Conservation (phyloP, 2,113 vertebrate species). For the Atlantisia rogersi region DNA sequence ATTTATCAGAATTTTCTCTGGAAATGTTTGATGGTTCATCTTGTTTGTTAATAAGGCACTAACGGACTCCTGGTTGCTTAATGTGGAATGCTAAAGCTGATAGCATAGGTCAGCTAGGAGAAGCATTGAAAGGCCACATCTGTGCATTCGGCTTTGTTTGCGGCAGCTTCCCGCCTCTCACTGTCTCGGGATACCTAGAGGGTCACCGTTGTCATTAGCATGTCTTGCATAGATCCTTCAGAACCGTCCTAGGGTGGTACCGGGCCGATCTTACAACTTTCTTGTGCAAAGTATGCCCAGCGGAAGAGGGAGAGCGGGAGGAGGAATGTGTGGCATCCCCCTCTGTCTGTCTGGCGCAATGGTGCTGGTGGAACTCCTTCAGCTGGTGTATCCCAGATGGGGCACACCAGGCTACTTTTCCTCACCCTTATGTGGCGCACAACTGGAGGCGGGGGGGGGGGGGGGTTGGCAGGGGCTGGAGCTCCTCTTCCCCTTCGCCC, state of each 20-base stretch:
- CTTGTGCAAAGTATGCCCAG: fast-evolving
- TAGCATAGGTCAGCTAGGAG: background rate
- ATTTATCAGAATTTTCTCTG: background rate
- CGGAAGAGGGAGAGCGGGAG: background rate
- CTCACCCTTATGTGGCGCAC: background rate
- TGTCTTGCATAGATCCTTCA: conserved; percentile 1
- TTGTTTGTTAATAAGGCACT: background rate
- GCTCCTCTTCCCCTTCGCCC: background rate
- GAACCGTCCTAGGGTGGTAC: background rate
- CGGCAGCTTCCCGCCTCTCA: background rate
- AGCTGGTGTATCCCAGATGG: conserved; percentile 3
- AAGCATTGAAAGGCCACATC: background rate
- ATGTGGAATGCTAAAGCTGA: background rate
- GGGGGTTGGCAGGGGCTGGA: fast-evolving
- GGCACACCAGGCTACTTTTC: background rate
- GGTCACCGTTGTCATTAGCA: conserved; percentile 11
- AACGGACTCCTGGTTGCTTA: background rate
- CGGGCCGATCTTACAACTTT: background rate
- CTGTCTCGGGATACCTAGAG: conserved; percentile 4
- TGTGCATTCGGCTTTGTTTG: conserved; percentile 12
- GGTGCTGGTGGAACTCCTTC: conserved; percentile 11
- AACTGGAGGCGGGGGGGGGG: too few relatives aligned
- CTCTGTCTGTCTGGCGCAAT: background rate
- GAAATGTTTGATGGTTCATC: background rate
- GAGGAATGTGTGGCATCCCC: background rate